Conservation (phyloP, 2,888 invertebrate species). For the Acronicta psi region DNA sequence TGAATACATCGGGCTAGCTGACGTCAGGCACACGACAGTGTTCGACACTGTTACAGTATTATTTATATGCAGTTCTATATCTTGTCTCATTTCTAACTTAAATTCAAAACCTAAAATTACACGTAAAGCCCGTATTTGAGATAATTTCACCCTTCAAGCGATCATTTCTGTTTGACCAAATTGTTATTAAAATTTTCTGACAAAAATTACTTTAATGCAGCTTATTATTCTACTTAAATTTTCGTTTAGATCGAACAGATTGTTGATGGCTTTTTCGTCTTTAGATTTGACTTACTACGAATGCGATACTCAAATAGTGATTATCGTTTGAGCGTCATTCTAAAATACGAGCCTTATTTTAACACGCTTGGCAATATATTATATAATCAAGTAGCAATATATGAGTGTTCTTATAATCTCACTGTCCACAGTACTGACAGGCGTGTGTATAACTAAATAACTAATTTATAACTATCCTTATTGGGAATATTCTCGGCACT, state of each 20-base stretch:
- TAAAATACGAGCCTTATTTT: not conserved
- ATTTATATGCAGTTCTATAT: conserved; percentile 2
- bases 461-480: conserved; percentile 48
- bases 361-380: conserved; percentile 9
- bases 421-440: conserved; percentile 9
- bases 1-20: not conserved
- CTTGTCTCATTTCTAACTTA: conserved; percentile 8
- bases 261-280: too few relatives aligned
- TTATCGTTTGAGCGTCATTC: not conserved
- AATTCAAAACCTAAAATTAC: conserved; percentile 18
- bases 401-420: conserved; percentile 10
- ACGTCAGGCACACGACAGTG: conserved; percentile 12
- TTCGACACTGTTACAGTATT: conserved; percentile 16
- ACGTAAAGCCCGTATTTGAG: conserved; percentile 1
- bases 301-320: not conserved
- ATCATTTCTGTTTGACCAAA: too few relatives aligned
- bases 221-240: too few relatives aligned
- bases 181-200: too few relatives aligned
- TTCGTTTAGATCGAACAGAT: not conserved
- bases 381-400: not conserved
- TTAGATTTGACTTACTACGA: not conserved
- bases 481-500: conserved; percentile 46
- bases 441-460: conserved; percentile 30
- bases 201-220: too few relatives aligned
- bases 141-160: not conserved